phyloP scores from a whole-genome alignment of 2,797 vertebrate species.

The Amniataba percoides region DNA sequence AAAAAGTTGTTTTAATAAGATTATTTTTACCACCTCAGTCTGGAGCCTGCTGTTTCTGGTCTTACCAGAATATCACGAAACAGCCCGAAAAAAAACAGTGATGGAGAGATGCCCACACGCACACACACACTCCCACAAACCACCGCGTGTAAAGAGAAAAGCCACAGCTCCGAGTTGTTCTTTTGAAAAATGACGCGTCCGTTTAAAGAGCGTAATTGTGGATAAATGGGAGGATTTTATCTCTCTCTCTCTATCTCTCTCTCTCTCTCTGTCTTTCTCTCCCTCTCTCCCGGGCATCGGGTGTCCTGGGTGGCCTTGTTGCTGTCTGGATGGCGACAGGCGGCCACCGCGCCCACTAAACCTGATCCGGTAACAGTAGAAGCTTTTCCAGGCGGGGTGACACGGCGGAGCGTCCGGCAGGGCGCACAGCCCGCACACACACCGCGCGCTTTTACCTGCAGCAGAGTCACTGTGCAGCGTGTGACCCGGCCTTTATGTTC shows the following conservation, averaged over 20 bases:
- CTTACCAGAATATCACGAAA: neutral
- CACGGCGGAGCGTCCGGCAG: conserved; percentile 26
- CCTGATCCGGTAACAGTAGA: conserved; percentile 62
- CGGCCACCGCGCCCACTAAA: conserved; percentile 53
- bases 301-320: conserved; percentile 50
- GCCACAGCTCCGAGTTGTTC: neutral
- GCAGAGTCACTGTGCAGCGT: too few species aligned
- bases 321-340: conserved; percentile 52
- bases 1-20: neutral
- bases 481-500: neutral
- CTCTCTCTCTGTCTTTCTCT: too few species aligned
- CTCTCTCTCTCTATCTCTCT: neutral
- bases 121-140: neutral
- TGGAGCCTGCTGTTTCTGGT: neutral
- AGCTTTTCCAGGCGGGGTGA: conserved; percentile 28
- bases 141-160: neutral
- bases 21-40: neutral
- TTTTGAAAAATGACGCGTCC: neutral
- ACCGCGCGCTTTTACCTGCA: too few species aligned
- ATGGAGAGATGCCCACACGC: neutral
- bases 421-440: too few species aligned
- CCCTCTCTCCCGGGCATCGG: conserved; percentile 16
- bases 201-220: conserved; percentile 4
- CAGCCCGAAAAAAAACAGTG: neutral
- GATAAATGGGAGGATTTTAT: conserved; percentile 5